Conservation (phyloP, 2,797 vertebrate species). For the Schizopygopsis malacanthus region DNA sequence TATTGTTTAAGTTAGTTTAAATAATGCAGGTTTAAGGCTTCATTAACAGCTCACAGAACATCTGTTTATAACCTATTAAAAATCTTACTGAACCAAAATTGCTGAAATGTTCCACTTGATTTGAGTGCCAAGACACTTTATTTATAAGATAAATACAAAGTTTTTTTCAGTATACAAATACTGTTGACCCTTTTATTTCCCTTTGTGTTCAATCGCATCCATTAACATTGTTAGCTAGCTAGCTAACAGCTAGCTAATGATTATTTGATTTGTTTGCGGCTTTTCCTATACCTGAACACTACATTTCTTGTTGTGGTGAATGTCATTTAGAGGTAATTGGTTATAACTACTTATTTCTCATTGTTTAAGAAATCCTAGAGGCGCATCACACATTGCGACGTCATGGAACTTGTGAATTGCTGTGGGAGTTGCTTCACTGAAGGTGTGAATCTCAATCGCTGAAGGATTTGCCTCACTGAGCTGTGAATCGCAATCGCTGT, state of each 20-base stretch:
- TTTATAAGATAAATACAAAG: background rate
- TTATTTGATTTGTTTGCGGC: background rate
- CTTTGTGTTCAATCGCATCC: background rate
- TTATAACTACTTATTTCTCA: background rate
- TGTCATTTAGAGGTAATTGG: background rate
- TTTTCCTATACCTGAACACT: background rate
- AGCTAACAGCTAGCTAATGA: background rate
- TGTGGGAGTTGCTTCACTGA: slow-evolving; percentile 35
- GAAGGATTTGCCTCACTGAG: slow-evolving; percentile 38
- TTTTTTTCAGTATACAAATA: background rate
- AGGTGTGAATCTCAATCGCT: slow-evolving; percentile 40
- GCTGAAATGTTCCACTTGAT: background rate
- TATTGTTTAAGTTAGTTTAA: background rate
- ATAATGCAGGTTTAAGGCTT: background rate
- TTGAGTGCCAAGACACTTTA: background rate
- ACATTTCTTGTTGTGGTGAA: background rate
- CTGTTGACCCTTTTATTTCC: background rate
- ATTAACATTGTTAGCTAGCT: background rate
- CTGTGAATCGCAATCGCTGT: slow-evolving; percentile 8
- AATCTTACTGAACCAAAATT: background rate
- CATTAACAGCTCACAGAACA: background rate
- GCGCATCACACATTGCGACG: slow-evolving; percentile 9
- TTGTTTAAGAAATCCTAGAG: slow-evolving; percentile 27
- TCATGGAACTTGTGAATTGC: slow-evolving; percentile 41
- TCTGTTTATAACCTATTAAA: background rate